Percentiles rank a stretch among this genome's conserved stretches.
phyloP scores from a whole-genome alignment of 1,140 invertebrate species.

The Sinella curviseta region DNA sequence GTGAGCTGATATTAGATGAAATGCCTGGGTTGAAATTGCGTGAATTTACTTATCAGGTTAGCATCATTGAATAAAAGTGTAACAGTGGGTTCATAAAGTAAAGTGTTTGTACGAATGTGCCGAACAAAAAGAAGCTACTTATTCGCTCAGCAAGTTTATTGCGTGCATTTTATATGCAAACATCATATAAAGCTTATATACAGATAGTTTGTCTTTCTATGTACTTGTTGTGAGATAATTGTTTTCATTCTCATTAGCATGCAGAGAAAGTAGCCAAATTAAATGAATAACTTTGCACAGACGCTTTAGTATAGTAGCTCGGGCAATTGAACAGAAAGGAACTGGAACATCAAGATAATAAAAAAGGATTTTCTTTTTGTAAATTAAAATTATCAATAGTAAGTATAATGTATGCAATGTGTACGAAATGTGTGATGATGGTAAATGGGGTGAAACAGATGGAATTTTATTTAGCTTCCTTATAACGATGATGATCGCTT shows the following conservation, averaged over 20 bases:
- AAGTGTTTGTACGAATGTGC: no score
- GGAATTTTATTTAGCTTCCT: background rate
- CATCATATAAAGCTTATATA: background rate
- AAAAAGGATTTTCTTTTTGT: constrained; percentile 15
- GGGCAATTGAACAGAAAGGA: no score
- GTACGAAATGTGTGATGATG: no score
- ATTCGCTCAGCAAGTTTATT: no score
- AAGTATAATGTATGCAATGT: no score
- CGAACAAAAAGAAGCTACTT: no score
- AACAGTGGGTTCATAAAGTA: background rate
- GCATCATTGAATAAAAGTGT: no score
- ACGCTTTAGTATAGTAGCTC: no score
- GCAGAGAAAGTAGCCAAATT: constrained; percentile 1
- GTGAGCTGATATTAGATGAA: background rate
- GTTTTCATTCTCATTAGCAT: background rate
- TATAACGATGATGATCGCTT: background rate
- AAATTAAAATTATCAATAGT: background rate
- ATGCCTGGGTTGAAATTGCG: background rate
- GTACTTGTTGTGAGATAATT: no score
- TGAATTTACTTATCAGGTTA: constrained; percentile 7
- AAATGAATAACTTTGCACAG: background rate
- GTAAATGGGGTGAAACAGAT: constrained; percentile 8
- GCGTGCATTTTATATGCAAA: no score
- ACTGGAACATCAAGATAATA: background rate
- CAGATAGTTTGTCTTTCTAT: no score